Percentiles rank a stretch among this genome's conserved stretches.
phyloP scores from a whole-genome alignment of 2,797 vertebrate genomes.

The Lepidocolaptes lacrymiger region DNA sequence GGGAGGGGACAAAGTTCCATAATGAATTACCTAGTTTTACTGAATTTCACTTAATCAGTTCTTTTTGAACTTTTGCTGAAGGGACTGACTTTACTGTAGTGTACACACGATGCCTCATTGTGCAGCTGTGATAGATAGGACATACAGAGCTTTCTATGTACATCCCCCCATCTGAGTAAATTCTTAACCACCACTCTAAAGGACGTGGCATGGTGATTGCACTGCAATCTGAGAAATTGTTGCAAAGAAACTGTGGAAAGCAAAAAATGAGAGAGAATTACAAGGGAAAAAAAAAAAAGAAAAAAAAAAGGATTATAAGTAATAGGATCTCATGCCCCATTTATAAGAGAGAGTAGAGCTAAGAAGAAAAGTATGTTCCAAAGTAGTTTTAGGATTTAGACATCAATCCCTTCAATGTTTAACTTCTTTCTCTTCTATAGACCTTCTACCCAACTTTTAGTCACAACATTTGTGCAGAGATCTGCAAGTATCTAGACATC shows the following conservation, averaged over 20 bases:
- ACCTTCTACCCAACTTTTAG: not conserved
- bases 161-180: not conserved
- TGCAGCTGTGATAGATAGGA: not conserved
- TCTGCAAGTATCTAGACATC: not conserved
- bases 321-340: not conserved
- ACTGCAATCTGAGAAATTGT: not conserved
- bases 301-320: not conserved
- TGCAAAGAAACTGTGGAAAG: not conserved
- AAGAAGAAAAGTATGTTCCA: not conserved
- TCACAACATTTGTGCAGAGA: not conserved
- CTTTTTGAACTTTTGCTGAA: not conserved
- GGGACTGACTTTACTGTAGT: not conserved
- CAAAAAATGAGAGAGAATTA: not conserved
- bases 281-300: not conserved
- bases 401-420: not conserved
- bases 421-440: not conserved
- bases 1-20: not conserved
- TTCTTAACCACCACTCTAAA: not conserved
- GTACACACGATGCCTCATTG: not conserved
- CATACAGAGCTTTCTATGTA: not conserved
- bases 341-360: not conserved
- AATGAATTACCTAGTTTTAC: not conserved
- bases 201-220: not conserved
- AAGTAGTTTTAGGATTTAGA: not conserved
- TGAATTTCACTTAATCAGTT: not conserved